Percentiles rank a stretch among this genome's conserved stretches.
Conservation (phyloP, 2,113 vertebrate genomes). For the Suricata suricatta region DNA sequence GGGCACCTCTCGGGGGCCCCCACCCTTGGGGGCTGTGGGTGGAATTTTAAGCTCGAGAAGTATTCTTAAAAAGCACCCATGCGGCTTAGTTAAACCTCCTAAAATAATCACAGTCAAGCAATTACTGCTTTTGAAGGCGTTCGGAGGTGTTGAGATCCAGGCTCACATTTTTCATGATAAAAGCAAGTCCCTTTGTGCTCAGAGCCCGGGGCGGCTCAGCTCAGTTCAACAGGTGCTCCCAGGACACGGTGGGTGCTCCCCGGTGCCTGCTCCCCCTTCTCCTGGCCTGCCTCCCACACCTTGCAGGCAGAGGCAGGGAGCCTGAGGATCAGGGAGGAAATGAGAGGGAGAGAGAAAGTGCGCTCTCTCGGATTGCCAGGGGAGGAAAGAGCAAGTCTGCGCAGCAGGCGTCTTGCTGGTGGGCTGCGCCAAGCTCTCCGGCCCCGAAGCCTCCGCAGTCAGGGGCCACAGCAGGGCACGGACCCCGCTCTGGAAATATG, state of each 20-base stretch:
- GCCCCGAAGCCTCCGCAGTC: fast-evolving
- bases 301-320: neutral
- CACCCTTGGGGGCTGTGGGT: slow-evolving; percentile 33
- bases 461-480: neutral
- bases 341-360: fast-evolving
- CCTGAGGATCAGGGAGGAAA: fast-evolving
- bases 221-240: neutral
- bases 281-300: neutral
- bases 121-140: slow-evolving; percentile 55
- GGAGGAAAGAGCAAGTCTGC: neutral
- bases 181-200: neutral
- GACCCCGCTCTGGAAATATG: too few relatives aligned
- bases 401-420: neutral
- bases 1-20: neutral
- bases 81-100: slow-evolving; percentile 51
- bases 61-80: slow-evolving; percentile 66
- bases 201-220: neutral
- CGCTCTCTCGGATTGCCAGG: neutral
- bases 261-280: neutral
- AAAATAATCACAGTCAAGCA: slow-evolving; percentile 65
- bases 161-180: neutral
- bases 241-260: neutral
- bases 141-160: slow-evolving; percentile 21
- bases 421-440: neutral
- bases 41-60: slow-evolving; percentile 60